Evolutionary conservation across 2,797 vertebrate species (phyloP), one percentile per base, ranked within the genome.

Genomic region (Martes flavigula): DNA sequence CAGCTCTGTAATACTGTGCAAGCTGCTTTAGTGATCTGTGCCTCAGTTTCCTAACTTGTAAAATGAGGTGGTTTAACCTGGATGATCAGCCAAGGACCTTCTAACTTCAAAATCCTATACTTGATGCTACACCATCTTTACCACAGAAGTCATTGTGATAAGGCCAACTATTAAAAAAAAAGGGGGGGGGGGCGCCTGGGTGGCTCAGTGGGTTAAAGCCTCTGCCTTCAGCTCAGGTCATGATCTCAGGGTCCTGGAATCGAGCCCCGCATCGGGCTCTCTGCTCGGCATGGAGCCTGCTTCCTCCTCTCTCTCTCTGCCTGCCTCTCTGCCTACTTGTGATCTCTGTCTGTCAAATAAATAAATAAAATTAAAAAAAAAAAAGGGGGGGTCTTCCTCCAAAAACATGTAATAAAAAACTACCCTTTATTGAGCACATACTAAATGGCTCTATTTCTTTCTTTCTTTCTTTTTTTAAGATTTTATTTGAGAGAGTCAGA

Each of bases 21-120:
- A 90, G 13, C 1, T 84, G 60, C 60, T 95, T 86, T 38, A 62
- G n/a, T 58, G 64, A n/a, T 88, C 64, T 85, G n/a, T 68, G 23
- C 43, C 8, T 62, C 30, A 62, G 43, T 30, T 68, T 89, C 78
- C 70, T 81, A 81, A 73, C 35, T 38, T 72, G 21, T 70, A 87
- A 89, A 84, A 82, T 54, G 30, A 85, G 9, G n/a, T 38, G 9
- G n/a, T 78, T 66, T 15, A 2, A 87, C 54, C 32, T 70, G 30
- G 5, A 75, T 27, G 30, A 90, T 32, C 43, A 46, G 48, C 15
- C 70, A 88, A 85, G 30, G 83, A 7, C 13, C 68, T 78, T 79
- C 46, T 64, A 62, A 58, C 75, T 90, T 97, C 92, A 96, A 92
- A 94, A 90, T 77, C 56, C 64, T 89, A 83, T 14, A 82, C 14